Evolutionary conservation across 1,140 invertebrate species (phyloP), one percentile per base, ranked within the genome.

Genomic region (Oscheius sp.): DNA sequence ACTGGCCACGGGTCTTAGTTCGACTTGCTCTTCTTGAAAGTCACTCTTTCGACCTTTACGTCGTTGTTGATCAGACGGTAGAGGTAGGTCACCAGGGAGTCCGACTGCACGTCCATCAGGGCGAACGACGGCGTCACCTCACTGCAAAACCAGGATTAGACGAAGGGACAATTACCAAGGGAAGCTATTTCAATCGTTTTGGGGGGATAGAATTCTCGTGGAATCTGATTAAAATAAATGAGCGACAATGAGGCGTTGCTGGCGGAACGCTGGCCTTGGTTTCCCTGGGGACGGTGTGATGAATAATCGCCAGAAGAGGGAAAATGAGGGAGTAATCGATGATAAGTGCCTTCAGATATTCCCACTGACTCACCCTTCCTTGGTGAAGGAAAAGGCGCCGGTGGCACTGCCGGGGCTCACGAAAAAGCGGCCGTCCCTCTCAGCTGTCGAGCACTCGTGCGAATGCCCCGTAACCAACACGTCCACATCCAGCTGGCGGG

Each of bases 351-450:
- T 4, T 4, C 15, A 7, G 28, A 55, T 23, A 55, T 7, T 23
- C 4, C 23, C 28, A 13, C n/a, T n/a, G 4, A 61, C 52, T 61
- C 29, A 55, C 23, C 32, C 55, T 18, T 49, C 55, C 23, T 71
- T 71, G 38, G 28, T 62, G 26, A 71, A 63, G 38, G 67, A 34
- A 71, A 94, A 99, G 20, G 97, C 94, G 49, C 97, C 97, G 69
- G 97, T 99, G 3, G 95, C 95, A 46, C 94, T 97, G 23, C 97
- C 97, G 59, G 97, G 97, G 87, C 99, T 99, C 46, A 99, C 97
- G 85, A 95, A 99, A 87, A 99, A 98, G 84, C 95, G 95, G 80
- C 94, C 95, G 85, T 97, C 95, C 87, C 97, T 93, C 86, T 99
- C 95, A 84, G 95, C 97, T 0, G 95, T 94, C 85, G 97, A 93